Evolutionary conservation across 2,797 vertebrate genomes (phyloP).

Genomic region (Enteromius paludinosus): DNA sequence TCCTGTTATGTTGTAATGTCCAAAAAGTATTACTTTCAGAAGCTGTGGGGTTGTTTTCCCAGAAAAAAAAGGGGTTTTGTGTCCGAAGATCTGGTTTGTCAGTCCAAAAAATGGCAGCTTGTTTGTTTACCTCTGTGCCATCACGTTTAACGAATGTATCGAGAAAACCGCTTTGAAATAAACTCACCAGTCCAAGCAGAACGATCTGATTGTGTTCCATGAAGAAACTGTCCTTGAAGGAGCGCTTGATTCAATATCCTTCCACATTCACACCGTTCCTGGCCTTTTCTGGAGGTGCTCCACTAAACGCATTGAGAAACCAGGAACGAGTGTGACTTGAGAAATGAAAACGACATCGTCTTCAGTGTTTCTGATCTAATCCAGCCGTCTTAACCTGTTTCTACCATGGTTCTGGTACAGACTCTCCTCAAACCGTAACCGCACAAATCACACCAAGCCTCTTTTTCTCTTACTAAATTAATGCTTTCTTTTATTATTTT

Average conservation of each 20-base stretch:
- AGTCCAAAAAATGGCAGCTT: slow-evolving; percentile 60
- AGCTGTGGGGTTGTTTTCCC: slow-evolving; percentile 1
- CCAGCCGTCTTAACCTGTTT: slow-evolving; percentile 40
- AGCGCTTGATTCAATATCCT: neutral
- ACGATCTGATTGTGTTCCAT: neutral
- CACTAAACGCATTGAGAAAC: neutral
- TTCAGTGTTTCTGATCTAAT: slow-evolving; percentile 62
- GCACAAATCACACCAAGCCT: slow-evolving; percentile 54
- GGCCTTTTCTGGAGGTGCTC: slow-evolving; percentile 53
- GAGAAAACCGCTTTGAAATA: slow-evolving; percentile 11
- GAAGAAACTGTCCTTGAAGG: neutral
- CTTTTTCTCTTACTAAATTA: slow-evolving; percentile 64
- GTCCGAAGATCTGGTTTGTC: slow-evolving; percentile 23
- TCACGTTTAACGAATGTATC: slow-evolving; percentile 68
- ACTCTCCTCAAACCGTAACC: slow-evolving; percentile 26
- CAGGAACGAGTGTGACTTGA: neutral
- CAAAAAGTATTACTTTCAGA: slow-evolving; percentile 42
- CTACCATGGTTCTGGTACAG: slow-evolving; percentile 63
- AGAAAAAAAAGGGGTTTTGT: neutral
- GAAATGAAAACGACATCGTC: neutral
- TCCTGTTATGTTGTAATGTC: slow-evolving; percentile 69
- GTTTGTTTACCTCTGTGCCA: slow-evolving; percentile 63
- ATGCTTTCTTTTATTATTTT: slow-evolving; percentile 68
- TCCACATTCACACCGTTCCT: neutral
- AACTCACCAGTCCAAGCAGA: neutral